These are phyloP conservation scores for Microchirus variegatus DNA, from an alignment of 2,797 vertebrate species.

Conservation along the genomic window DNA sequence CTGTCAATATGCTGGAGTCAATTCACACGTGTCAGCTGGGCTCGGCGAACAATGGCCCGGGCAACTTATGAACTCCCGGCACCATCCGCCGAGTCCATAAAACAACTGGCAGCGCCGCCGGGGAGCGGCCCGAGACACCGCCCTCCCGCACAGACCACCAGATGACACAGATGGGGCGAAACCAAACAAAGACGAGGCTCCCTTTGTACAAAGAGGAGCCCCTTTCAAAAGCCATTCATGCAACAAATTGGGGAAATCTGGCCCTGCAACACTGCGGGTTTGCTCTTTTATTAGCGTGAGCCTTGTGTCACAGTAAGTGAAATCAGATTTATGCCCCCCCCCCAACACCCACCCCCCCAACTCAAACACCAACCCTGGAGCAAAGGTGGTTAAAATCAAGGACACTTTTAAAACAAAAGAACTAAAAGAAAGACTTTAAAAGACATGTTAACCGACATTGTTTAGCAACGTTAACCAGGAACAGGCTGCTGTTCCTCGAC, in stretches of 20 bases:
- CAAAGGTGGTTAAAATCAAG: constrained; percentile 58
- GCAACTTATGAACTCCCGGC: constrained; percentile 97
- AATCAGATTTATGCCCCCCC: constrained; percentile 80
- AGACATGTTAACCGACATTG: constrained; percentile 44
- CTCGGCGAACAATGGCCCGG: constrained; percentile 88
- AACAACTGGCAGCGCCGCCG: constrained; percentile 93
- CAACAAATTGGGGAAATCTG: constrained; percentile 91
- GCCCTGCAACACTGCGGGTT: constrained; percentile 80
- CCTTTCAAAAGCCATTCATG: constrained; percentile 92
- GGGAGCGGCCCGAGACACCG: constrained; percentile 85
- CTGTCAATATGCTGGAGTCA: constrained; percentile 94
- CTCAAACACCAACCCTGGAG: background rate
- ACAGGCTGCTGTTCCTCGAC: constrained; percentile 27
- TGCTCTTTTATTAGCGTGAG: constrained; percentile 84
- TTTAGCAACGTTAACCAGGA: constrained; percentile 40
- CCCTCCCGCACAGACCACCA: constrained; percentile 92
- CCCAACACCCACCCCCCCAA: too few relatives aligned
- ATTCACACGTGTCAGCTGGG: constrained; percentile 95
- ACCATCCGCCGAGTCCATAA: constrained; percentile 95
- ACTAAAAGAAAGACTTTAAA: constrained; percentile 9
- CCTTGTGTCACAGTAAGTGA: constrained; percentile 78
- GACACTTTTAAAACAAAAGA: constrained; percentile 34
- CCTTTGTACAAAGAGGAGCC: constrained; percentile 89
- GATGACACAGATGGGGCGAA: constrained; percentile 98
- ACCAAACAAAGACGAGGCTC: constrained; percentile 88